phyloP scores from a whole-genome alignment of 2,888 invertebrate species.

The Drosophila gaucha region DNA sequence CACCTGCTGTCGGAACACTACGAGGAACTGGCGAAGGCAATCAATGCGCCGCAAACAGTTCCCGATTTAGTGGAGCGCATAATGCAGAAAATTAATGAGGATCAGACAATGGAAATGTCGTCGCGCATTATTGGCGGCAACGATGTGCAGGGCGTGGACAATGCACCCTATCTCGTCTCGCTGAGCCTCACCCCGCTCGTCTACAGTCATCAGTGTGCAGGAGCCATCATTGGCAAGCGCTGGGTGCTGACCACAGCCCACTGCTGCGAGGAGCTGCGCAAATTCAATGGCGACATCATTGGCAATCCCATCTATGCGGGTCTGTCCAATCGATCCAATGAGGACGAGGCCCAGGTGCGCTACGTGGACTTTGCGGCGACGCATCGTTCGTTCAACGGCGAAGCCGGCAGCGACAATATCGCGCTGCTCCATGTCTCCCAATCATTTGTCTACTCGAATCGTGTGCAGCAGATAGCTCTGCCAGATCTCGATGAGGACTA shows the following conservation, averaged over 20 bases:
- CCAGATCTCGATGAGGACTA: slow-evolving; percentile 76
- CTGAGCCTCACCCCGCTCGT: slow-evolving; percentile 61
- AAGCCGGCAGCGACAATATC: slow-evolving; percentile 86
- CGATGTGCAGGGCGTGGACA: slow-evolving; percentile 66
- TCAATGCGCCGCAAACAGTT: neutral
- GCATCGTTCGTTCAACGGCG: slow-evolving; percentile 82
- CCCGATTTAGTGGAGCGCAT: slow-evolving; percentile 34
- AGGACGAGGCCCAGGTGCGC: slow-evolving; percentile 73
- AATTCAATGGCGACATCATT: slow-evolving; percentile 55
- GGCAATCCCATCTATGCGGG: slow-evolving; percentile 76
- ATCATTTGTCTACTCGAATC: slow-evolving; percentile 75
- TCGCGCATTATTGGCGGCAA: slow-evolving; percentile 70
- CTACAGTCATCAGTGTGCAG: slow-evolving; percentile 84
- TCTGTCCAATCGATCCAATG: slow-evolving; percentile 61
- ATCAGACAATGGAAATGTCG: slow-evolving; percentile 32
- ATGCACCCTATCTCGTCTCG: slow-evolving; percentile 74
- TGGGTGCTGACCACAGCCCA: slow-evolving; percentile 84
- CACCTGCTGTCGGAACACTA: slow-evolving; percentile 48
- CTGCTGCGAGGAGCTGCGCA: slow-evolving; percentile 61
- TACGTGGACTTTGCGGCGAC: slow-evolving; percentile 76
- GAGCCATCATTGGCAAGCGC: slow-evolving; percentile 83
- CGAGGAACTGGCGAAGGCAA: slow-evolving; percentile 5
- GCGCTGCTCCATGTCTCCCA: slow-evolving; percentile 84
- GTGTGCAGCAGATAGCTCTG: slow-evolving; percentile 82
- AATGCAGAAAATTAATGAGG: slow-evolving; percentile 11